A percentile compares a stretch with the other conserved stretches of the same genome.
Evolutionary conservation across 2,113 vertebrate species (phyloP).

Genomic region (human): GRCh38 chr9:106176501-106177000

Average conservation of each 20-base stretch:
- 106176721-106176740: constrained; percentile 1
- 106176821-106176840: constrained; percentile 1
- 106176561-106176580: too few relatives aligned
- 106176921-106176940: not conserved
- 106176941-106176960: not conserved
- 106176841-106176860: not conserved
- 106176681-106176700: not conserved
- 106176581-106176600: too few relatives aligned
- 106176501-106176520: too few relatives aligned
- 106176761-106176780: not conserved
- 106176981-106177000: not conserved
- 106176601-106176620: too few relatives aligned
- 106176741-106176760: not conserved
- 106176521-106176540: too few relatives aligned
- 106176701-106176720: not conserved
- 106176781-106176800: not conserved
- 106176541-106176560: too few relatives aligned
- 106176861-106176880: not conserved
- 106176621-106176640: not conserved
- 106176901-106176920: not conserved
- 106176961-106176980: not conserved
- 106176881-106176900: not conserved
- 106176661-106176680: not conserved
- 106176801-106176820: not conserved
- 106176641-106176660: not conserved